A percentile compares a stretch with the other conserved stretches of the same genome.
These are phyloP conservation scores for Rhinatrema bivittatum DNA, from an alignment of 2,797 vertebrate genomes.

Conservation along the genomic window DNA sequence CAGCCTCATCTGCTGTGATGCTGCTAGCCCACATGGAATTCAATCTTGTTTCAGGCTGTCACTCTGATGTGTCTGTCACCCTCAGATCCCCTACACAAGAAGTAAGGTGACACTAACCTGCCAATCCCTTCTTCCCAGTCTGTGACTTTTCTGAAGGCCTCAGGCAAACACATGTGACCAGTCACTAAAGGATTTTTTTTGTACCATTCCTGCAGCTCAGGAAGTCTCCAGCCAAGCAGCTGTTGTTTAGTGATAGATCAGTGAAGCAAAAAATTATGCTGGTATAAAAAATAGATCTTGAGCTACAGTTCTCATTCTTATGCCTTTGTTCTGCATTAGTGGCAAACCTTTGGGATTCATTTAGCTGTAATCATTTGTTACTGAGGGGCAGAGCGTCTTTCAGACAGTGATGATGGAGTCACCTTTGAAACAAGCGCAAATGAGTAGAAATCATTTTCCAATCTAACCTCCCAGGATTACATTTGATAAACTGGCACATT, in stretches of 20 bases:
- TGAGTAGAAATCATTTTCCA: conserved; percentile 60
- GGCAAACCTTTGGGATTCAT: conserved; percentile 69
- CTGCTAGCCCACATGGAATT: neutral
- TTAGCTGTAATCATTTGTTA: conserved; percentile 76
- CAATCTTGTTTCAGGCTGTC: conserved; percentile 34
- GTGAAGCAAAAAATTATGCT: conserved; percentile 87
- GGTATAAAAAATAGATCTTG: conserved; percentile 72
- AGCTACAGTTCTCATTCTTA: conserved; percentile 50
- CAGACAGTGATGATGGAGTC: conserved; percentile 67
- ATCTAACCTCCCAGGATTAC: conserved; percentile 41
- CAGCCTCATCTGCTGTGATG: neutral
- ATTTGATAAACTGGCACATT: conserved; percentile 43
- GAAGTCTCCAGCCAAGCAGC: conserved; percentile 64
- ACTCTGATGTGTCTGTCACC: conserved; percentile 48
- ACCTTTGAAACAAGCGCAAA: conserved; percentile 72
- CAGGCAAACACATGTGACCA: conserved; percentile 57
- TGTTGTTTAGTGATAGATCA: conserved; percentile 88
- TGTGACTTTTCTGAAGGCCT: conserved; percentile 52
- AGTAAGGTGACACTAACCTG: conserved; percentile 47
- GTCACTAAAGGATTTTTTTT: conserved; percentile 48
- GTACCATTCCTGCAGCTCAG: conserved; percentile 36
- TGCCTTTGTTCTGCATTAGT: conserved; percentile 68
- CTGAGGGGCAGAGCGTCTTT: conserved; percentile 66
- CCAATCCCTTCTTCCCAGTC: conserved; percentile 47
- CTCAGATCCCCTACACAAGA: conserved; percentile 45